Conservation (phyloP, 2,113 vertebrate species). For the Terrapene triunguis region DNA sequence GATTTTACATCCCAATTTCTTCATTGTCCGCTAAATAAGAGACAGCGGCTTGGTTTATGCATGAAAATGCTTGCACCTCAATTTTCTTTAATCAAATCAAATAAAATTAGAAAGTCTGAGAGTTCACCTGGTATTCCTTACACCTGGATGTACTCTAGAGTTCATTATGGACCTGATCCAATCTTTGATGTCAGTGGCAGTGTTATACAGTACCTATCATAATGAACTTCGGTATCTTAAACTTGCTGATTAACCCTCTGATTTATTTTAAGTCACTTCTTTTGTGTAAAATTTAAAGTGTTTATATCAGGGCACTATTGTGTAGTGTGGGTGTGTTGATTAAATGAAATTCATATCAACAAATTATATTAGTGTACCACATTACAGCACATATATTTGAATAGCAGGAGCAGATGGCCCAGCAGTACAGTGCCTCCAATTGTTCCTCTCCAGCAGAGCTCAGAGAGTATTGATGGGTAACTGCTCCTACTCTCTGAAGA, state of each 20-base stretch:
- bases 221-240: neutral
- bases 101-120: neutral
- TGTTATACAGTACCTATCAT: neutral
- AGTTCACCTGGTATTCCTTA: neutral
- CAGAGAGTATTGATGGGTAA: neutral
- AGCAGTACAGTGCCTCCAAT: neutral
- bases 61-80: neutral
- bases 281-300: too few relatives aligned
- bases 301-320: neutral
- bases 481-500: neutral
- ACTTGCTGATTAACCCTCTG: neutral
- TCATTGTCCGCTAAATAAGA: neutral
- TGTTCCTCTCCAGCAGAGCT: neutral
- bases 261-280: neutral
- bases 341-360: neutral
- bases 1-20: conserved; percentile 5
- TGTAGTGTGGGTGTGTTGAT: neutral
- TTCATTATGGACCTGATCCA: neutral
- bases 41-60: neutral
- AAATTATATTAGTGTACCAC: neutral
- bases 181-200: neutral
- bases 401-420: neutral
- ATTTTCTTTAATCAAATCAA: neutral
- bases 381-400: neutral
- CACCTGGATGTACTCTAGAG: neutral